Evolutionary conservation across 2,113 vertebrate species (phyloP).

Genomic region (Psephotus haematonotus): DNA sequence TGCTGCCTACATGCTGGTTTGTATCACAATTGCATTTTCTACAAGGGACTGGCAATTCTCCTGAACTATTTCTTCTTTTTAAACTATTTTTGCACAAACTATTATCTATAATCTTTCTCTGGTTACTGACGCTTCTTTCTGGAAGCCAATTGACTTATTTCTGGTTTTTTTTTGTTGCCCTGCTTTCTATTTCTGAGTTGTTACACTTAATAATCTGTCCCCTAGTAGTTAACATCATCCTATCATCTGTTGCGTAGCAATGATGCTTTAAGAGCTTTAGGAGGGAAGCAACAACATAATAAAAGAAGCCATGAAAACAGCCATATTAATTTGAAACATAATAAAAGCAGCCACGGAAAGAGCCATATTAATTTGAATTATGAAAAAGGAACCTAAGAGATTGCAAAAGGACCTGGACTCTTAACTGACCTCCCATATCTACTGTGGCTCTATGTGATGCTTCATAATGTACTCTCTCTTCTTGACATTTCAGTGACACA

Average conservation of each 20-base stretch:
- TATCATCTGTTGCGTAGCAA: not conserved
- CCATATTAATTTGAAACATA: not conserved
- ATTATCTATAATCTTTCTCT: not conserved
- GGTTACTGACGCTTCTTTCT: not conserved
- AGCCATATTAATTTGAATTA: not conserved
- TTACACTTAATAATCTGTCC: not conserved
- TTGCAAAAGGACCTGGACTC: not conserved
- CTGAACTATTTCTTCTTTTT: not conserved
- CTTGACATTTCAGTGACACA: constrained; percentile 50
- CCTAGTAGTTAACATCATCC: not conserved
- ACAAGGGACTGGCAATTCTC: not conserved
- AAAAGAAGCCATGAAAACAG: not conserved
- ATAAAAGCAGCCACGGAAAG: constrained; percentile 4
- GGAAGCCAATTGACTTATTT: not conserved
- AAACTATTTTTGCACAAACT: not conserved
- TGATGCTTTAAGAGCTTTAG: not conserved
- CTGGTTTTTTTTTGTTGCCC: not conserved
- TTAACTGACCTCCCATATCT: not conserved
- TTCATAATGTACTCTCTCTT: not conserved
- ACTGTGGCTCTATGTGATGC: not conserved
- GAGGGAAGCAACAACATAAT: not conserved
- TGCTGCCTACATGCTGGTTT: not conserved
- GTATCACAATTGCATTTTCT: not conserved
- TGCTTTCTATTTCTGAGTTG: not conserved
- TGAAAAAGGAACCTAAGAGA: not conserved